Conservation (phyloP, 2,113 vertebrate species). For the Jacana jacana region DNA sequence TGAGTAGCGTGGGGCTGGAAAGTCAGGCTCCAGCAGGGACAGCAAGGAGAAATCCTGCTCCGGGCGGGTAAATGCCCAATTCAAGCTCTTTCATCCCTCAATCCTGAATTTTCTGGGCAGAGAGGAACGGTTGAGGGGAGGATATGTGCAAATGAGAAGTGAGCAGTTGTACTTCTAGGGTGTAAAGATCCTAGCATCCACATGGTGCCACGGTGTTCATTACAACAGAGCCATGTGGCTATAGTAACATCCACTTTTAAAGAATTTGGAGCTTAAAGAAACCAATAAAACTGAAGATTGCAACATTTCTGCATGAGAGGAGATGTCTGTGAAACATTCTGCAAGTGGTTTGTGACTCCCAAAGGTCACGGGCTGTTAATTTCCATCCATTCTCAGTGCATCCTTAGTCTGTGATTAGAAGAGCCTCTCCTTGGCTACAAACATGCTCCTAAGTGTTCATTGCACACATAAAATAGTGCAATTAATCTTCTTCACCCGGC, state of each 20-base stretch:
- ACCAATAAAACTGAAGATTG: neutral
- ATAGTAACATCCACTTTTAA: neutral
- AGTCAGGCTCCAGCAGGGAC: accelerated
- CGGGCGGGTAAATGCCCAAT: neutral
- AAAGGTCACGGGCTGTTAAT: neutral
- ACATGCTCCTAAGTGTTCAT: neutral
- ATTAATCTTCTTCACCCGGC: neutral
- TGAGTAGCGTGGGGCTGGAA: accelerated
- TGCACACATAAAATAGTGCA: neutral
- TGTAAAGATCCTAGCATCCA: neutral
- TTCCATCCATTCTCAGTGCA: neutral
- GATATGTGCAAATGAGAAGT: accelerated
- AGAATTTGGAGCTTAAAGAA: neutral
- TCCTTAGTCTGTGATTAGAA: neutral
- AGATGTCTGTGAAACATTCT: neutral
- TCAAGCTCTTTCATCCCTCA: neutral
- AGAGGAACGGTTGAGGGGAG: neutral
- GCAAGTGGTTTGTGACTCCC: neutral
- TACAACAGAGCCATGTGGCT: neutral
- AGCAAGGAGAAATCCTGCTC: neutral
- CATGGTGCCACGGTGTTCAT: accelerated
- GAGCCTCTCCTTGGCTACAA: neutral
- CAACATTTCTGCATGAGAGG: neutral
- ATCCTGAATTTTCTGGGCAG: neutral
- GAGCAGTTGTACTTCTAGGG: neutral